Evolutionary conservation across 2,113 vertebrate genomes (phyloP).

Genomic region (Solea senegalensis): DNA sequence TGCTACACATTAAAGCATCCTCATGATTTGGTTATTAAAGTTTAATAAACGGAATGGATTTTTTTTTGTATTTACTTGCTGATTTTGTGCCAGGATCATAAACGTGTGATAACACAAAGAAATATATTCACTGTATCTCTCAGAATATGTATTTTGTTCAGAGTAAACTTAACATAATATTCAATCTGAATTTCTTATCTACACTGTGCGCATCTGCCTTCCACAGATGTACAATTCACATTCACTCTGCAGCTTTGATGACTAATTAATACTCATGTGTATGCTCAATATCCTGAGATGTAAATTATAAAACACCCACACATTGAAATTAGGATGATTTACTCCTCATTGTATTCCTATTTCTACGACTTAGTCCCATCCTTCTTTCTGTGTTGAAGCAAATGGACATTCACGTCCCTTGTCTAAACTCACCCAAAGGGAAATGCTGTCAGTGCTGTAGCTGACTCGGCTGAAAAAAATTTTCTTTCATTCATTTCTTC

Average conservation of each 20-base stretch:
- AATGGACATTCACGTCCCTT: constrained; percentile 14
- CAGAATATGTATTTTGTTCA: too few relatives aligned
- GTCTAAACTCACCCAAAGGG: constrained; percentile 31
- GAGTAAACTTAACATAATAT: too few relatives aligned
- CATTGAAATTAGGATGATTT: constrained; percentile 18
- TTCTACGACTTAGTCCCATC: not conserved
- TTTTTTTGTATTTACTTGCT: not conserved
- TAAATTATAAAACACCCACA: constrained; percentile 2
- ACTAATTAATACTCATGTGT: not conserved
- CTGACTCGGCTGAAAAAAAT: constrained; percentile 56
- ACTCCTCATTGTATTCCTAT: constrained; percentile 1
- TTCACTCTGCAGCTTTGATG: not conserved
- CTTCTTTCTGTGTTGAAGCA: not conserved
- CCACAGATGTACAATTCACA: not conserved
- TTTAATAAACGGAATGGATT: not conserved
- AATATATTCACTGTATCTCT: too few relatives aligned
- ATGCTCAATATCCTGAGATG: not conserved
- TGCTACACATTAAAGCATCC: constrained; percentile 1
- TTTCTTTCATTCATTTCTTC: constrained; percentile 13
- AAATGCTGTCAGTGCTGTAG: constrained; percentile 40
- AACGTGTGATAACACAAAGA: too few relatives aligned
- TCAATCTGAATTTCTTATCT: too few relatives aligned
- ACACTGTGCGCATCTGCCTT: too few relatives aligned
- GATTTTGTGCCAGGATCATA: not conserved
- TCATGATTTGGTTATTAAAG: constrained; percentile 6